These are phyloP conservation scores for Drosophila phalerata DNA, from an alignment of 2,888 invertebrate genomes.

Conservation along the genomic window DNA sequence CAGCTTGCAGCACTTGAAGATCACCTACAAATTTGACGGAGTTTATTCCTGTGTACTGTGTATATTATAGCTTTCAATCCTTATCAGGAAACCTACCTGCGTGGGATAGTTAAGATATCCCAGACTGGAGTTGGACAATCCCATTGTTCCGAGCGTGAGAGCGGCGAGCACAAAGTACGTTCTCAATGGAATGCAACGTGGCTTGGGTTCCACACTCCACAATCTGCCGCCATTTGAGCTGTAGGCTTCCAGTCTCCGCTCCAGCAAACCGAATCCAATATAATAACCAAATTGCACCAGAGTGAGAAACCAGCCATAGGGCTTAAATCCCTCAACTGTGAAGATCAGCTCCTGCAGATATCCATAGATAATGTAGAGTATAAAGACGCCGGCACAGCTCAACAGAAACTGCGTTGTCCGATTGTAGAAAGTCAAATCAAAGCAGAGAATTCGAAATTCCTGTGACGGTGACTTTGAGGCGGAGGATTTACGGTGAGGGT, in stretches of 20 bases:
- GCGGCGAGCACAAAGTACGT: slow-evolving; percentile 93
- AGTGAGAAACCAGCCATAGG: slow-evolving; percentile 96
- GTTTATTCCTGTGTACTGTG: too few relatives aligned
- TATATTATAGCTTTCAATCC: too few relatives aligned
- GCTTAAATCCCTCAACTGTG: slow-evolving; percentile 94
- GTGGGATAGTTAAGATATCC: slow-evolving; percentile 98
- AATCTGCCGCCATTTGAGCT: slow-evolving; percentile 39
- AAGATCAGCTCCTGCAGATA: slow-evolving; percentile 97
- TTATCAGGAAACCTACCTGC: slow-evolving; percentile 85
- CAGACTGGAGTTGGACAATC: slow-evolving; percentile 96
- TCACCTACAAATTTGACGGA: slow-evolving; percentile 86
- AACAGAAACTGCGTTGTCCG: slow-evolving; percentile 90
- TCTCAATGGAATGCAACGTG: slow-evolving; percentile 91
- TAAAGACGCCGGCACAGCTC: slow-evolving; percentile 92
- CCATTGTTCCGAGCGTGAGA: slow-evolving; percentile 97
- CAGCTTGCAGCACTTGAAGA: slow-evolving; percentile 98
- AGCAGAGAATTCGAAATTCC: slow-evolving; percentile 90
- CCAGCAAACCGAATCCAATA: slow-evolving; percentile 91
- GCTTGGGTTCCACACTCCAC: slow-evolving; percentile 85
- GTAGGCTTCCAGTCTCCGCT: slow-evolving; percentile 87
- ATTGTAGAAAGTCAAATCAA: slow-evolving; percentile 89
- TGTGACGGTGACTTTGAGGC: slow-evolving; percentile 38
- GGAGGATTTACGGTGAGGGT: slow-evolving; percentile 48
- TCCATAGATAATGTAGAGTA: slow-evolving; percentile 95
- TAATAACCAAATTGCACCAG: slow-evolving; percentile 96